Conservation (phyloP, 2,888 invertebrate genomes). For the Acrobasis consociella region DNA sequence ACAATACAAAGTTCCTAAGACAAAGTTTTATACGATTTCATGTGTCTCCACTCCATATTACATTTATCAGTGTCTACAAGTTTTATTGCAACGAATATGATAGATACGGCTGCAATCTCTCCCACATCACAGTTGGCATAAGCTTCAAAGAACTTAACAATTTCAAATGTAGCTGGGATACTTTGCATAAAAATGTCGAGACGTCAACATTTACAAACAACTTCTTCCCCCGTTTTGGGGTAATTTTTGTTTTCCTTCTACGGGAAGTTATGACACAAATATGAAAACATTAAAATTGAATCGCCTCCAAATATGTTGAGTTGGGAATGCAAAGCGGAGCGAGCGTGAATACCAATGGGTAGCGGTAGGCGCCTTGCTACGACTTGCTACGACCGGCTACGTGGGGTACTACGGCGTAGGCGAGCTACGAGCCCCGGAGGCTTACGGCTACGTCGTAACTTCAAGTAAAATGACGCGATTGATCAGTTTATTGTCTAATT, state of each 20-base stretch:
- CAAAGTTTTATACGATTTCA: constrained; percentile 57
- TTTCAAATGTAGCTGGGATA: constrained; percentile 68
- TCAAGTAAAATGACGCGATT: constrained; percentile 31
- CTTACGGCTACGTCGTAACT: constrained; percentile 50
- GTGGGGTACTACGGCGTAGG: constrained; percentile 60
- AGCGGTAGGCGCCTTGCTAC: constrained; percentile 36
- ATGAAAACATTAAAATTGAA: constrained; percentile 79
- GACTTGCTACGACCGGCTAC: constrained; percentile 28
- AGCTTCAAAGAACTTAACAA: constrained; percentile 71
- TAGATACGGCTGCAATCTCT: constrained; percentile 63
- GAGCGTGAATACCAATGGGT: constrained; percentile 67
- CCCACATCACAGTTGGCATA: constrained; percentile 47
- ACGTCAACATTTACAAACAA: constrained; percentile 79
- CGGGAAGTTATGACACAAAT: constrained; percentile 75
- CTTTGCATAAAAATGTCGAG: constrained; percentile 76
- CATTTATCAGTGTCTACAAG: constrained; percentile 77
- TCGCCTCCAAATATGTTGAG: constrained; percentile 75
- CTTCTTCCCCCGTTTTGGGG: constrained; percentile 60
- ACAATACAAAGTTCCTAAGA: constrained; percentile 58
- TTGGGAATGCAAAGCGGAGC: constrained; percentile 60
- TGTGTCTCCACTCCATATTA: constrained; percentile 60
- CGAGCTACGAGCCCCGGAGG: constrained; percentile 38
- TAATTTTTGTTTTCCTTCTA: constrained; percentile 74
- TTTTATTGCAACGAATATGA: constrained; percentile 75
- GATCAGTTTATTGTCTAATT: constrained; percentile 28